Conservation (phyloP, 2,797 vertebrate species). For the Gymnoscopelus microlampas region DNA sequence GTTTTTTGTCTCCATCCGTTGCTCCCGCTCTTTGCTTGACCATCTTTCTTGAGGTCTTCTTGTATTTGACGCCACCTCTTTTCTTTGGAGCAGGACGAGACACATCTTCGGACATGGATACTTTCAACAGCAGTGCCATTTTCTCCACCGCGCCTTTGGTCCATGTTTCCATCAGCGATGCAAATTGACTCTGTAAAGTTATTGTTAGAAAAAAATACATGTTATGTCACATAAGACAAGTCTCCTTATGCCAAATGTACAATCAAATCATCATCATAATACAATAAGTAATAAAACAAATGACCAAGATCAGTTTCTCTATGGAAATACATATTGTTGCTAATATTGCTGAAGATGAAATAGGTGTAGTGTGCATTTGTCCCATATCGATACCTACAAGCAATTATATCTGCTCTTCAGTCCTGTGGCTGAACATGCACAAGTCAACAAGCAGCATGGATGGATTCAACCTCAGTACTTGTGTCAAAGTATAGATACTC, state of each 20-base stretch:
- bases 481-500: no score
- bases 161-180: conserved; percentile 40
- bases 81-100: not conserved
- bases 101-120: conserved; percentile 18
- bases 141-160: conserved; percentile 33
- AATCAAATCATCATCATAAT: no score
- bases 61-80: not conserved
- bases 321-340: no score
- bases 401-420: no score
- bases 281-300: no score
- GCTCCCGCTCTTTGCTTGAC: not conserved
- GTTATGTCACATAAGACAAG: not conserved
- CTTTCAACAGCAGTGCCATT: conserved; percentile 40
- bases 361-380: no score
- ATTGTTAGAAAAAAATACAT: not conserved
- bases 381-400: no score
- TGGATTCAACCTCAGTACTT: no score
- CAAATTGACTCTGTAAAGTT: conserved; percentile 43
- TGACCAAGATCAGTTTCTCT: no score
- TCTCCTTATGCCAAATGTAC: not conserved
- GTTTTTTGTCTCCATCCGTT: not conserved
- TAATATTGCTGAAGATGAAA: no score
- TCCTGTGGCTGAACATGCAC: no score
- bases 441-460: no score
- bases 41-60: not conserved